Evolutionary conservation across 2,888 invertebrate genomes (phyloP).

Genomic region (Drosophila testacea): DNA sequence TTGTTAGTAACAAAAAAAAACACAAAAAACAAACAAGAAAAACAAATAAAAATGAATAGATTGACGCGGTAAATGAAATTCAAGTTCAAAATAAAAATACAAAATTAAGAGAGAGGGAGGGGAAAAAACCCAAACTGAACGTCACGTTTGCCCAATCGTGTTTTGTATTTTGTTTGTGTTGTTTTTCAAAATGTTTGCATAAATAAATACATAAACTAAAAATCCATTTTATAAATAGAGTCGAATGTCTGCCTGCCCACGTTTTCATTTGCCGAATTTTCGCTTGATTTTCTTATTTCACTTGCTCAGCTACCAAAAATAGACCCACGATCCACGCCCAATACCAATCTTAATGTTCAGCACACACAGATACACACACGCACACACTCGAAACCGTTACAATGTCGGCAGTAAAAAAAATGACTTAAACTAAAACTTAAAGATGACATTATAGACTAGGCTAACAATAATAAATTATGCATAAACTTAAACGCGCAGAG

Average conservation of each 20-base stretch:
- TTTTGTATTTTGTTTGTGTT: constrained; percentile 45
- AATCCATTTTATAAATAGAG: constrained; percentile 62
- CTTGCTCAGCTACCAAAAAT: constrained; percentile 69
- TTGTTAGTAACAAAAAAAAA: constrained; percentile 14
- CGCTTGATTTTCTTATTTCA: constrained; percentile 47
- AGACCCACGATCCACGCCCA: constrained; percentile 61
- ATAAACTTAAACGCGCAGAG: constrained; percentile 56
- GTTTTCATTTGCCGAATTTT: constrained; percentile 57
- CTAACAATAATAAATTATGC: constrained; percentile 48
- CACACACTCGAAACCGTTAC: constrained; percentile 32
- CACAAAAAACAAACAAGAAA: constrained; percentile 8
- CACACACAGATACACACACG: constrained; percentile 22
- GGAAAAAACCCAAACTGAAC: constrained; percentile 32
- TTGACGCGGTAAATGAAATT: constrained; percentile 52
- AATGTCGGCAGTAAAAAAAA: constrained; percentile 21
- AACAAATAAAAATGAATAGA: constrained; percentile 12
- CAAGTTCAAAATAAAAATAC: constrained; percentile 64
- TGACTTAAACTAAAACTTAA: constrained; percentile 52
- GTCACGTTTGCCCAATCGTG: constrained; percentile 74
- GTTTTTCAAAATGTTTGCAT: constrained; percentile 43
- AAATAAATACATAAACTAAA: constrained; percentile 62
- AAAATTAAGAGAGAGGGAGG: constrained; percentile 12
- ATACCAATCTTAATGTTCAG: constrained; percentile 14
- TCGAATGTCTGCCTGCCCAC: constrained; percentile 63
- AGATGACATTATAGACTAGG: constrained; percentile 43